Evolutionary conservation across 53 echinoderm and acorn worm genomes (phyloP).

Genomic region (Echinarachnius parma): DNA sequence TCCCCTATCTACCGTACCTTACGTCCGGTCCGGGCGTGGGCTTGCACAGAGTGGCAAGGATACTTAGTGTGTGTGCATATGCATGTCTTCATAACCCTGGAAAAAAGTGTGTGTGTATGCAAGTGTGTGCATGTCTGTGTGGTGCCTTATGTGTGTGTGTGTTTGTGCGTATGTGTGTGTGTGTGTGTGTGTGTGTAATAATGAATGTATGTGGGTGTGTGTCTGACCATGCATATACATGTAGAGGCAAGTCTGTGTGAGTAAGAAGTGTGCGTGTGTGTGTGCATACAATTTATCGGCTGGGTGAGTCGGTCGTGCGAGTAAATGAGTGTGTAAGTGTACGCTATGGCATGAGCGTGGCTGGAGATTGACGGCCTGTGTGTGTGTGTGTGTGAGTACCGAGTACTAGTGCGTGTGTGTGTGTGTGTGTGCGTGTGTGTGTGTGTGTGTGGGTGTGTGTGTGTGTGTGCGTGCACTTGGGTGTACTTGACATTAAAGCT

Average conservation of each 20-base stretch:
- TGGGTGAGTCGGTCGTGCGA: too few species aligned
- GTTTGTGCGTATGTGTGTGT: not conserved
- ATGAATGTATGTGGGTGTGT: too few species aligned
- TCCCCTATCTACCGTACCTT: too few species aligned
- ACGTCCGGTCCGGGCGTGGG: too few species aligned
- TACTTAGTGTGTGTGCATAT: not conserved
- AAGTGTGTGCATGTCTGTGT: not conserved
- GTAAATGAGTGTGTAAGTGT: not conserved
- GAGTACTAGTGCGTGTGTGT: slow-evolving; percentile 1
- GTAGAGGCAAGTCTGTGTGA: too few species aligned
- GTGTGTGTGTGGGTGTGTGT: slow-evolving; percentile 2
- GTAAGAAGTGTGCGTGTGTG: too few species aligned
- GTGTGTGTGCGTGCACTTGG: not conserved
- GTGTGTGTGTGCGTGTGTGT: not conserved
- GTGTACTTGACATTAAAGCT: slow-evolving; percentile 32
- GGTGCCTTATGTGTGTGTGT: not conserved
- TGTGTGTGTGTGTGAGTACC: not conserved
- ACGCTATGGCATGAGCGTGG: not conserved
- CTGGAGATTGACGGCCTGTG: not conserved
- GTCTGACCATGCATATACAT: too few species aligned
- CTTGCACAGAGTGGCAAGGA: not conserved
- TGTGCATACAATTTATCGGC: too few species aligned
- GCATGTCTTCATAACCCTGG: not conserved
- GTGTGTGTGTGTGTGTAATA: too few species aligned
- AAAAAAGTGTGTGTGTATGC: not conserved